These are phyloP conservation scores for crab-eating macaque (Macaca fascicularis) DNA, from an alignment of 2,113 vertebrate species.

Conservation along the genomic window T2T-MFA8v1.1 NC_088392.1:41030001-41030500, in stretches of 20 bases:
- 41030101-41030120: background rate
- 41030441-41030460: background rate
- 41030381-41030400: too few species aligned
- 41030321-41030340: background rate
- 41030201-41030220: background rate
- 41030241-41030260: background rate
- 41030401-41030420: background rate
- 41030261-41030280: background rate
- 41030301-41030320: background rate
- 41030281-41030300: background rate
- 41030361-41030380: background rate
- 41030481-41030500: background rate
- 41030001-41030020: slow-evolving; percentile 45
- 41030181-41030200: fast-evolving
- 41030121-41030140: background rate
- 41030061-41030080: background rate
- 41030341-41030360: background rate
- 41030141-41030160: background rate
- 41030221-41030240: background rate
- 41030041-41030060: slow-evolving; percentile 47
- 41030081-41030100: background rate
- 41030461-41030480: background rate
- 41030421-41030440: background rate
- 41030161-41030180: background rate
- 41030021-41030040: slow-evolving; percentile 65